Percentiles rank a stretch among this genome's conserved stretches.
Conservation (phyloP, 2,113 vertebrate species). For the Salminus brasiliensis region DNA sequence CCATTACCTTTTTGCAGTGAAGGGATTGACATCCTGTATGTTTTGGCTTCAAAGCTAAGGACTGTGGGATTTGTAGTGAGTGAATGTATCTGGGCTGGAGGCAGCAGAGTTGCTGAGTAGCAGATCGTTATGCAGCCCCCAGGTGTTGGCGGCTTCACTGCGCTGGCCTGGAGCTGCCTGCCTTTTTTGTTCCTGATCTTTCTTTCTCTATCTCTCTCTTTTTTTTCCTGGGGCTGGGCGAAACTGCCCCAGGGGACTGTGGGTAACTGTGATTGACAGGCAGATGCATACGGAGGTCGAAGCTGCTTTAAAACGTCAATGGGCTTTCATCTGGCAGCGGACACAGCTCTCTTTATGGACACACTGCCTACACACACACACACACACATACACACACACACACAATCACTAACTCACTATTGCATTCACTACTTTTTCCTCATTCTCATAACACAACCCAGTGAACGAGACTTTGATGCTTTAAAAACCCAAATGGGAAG, state of each 20-base stretch:
- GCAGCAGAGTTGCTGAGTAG: constrained; percentile 33
- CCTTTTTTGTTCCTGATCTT: constrained; percentile 46
- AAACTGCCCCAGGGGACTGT: constrained; percentile 48
- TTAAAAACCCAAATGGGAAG: not conserved
- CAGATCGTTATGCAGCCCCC: constrained; percentile 43
- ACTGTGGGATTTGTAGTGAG: constrained; percentile 54
- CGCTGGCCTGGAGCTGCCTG: constrained; percentile 51
- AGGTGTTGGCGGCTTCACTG: constrained; percentile 50
- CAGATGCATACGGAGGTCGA: constrained; percentile 51
- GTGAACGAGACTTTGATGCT: not conserved
- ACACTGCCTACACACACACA: not conserved
- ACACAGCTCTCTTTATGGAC: constrained; percentile 26
- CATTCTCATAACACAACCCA: not conserved
- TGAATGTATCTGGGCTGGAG: constrained; percentile 28
- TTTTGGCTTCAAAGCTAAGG: constrained; percentile 23
- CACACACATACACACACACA: not conserved
- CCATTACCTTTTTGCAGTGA: constrained; percentile 22
- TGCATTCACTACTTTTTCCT: not conserved
- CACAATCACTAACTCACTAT: not conserved
- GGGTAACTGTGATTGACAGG: constrained; percentile 53
- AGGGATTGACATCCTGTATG: constrained; percentile 18
- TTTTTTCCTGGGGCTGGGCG: constrained; percentile 37
- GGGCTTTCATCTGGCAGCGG: constrained; percentile 51
- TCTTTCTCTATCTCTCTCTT: constrained; percentile 26
- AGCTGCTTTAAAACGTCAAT: constrained; percentile 51